Evolutionary conservation across 1,140 invertebrate species (phyloP), one percentile per base, ranked within the genome.

Genomic region (Pogonus chalceus): DNA sequence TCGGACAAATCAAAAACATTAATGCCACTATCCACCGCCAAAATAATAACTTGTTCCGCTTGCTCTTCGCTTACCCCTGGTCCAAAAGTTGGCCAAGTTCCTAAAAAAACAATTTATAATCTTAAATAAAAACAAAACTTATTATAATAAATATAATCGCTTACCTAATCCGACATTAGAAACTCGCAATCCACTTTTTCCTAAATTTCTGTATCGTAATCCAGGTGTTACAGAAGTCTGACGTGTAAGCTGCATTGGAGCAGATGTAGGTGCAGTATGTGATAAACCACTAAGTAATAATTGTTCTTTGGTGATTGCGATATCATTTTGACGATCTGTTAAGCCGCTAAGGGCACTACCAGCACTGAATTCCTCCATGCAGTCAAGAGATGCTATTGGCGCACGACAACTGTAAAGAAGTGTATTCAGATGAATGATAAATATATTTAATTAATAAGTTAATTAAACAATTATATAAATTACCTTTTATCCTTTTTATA

Each of bases 1-100:
- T 98, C 94, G 2, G 91, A 92, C 46, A 96, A 79, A 70, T 98
- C 94, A 72, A 98, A 97, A 49, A 96, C 76, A 69, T 97, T 97
- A 65, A 98, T 94, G 16, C 94, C 94, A 66, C 88, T 90, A 67
- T 96, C 92, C 64, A 96, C 90, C 14, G 94, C 94, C 54, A 92
- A 78, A 46, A 87, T 87, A n/a, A 98, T 79, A 37, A 97, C 86
- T 57, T 92, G 88, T 71, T 97, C 93, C 0, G 90, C 86, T 57
- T 84, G 82, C 62, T 96, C 91, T 68, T 95, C 92, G 52, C 81
- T 84, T 23, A 86, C 76, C 14, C 77, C 79, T 18, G 76, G 75
- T 56, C 85, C 84, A 68, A 92, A 91, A 22, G 89, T 91, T 9
- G 90, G 88, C 92, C 92, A 95, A 12, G 91, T 88, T 54, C 90